These are phyloP conservation scores for Danionella dracula DNA, from an alignment of 2,797 vertebrate genomes.

Conservation along the genomic window DNA sequence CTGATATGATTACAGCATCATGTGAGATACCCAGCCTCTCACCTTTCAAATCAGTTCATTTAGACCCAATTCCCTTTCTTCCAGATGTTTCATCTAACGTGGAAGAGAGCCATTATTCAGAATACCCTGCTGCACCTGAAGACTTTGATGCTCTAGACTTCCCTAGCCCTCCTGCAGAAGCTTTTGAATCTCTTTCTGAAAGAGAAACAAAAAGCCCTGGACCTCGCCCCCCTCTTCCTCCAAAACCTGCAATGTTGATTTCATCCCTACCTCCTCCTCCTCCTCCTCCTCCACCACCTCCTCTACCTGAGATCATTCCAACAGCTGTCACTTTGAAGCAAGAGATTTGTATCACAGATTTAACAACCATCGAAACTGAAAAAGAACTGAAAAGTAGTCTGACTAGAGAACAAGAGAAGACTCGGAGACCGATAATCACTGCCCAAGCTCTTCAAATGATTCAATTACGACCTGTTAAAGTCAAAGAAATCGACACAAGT, in stretches of 20 bases:
- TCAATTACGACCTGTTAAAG: slow-evolving; percentile 76
- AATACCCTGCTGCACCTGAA: slow-evolving; percentile 2
- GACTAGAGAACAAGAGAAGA: slow-evolving; percentile 45
- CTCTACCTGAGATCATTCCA: slow-evolving; percentile 26
- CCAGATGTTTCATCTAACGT: neutral
- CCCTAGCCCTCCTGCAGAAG: slow-evolving; percentile 63
- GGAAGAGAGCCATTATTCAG: slow-evolving; percentile 16
- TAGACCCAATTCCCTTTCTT: neutral
- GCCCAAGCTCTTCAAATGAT: slow-evolving; percentile 77
- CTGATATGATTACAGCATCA: slow-evolving; percentile 21
- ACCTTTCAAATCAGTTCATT: neutral
- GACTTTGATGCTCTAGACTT: slow-evolving; percentile 40
- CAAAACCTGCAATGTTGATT: slow-evolving; percentile 29
- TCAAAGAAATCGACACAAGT: slow-evolving; percentile 46
- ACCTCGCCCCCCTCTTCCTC: slow-evolving; percentile 12
- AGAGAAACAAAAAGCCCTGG: neutral
- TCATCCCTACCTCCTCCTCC: slow-evolving; percentile 39
- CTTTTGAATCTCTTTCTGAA: slow-evolving; percentile 29
- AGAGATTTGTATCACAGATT: neutral
- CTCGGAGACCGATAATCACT: slow-evolving; percentile 74
- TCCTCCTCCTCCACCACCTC: slow-evolving; percentile 39
- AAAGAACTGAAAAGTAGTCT: slow-evolving; percentile 38
- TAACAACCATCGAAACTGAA: neutral
- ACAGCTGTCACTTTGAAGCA: neutral
- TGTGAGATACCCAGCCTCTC: slow-evolving; percentile 9